Base-by-base conservation (phyloP, 1,140 invertebrate species). In the Diachasma alloeum region DNA sequence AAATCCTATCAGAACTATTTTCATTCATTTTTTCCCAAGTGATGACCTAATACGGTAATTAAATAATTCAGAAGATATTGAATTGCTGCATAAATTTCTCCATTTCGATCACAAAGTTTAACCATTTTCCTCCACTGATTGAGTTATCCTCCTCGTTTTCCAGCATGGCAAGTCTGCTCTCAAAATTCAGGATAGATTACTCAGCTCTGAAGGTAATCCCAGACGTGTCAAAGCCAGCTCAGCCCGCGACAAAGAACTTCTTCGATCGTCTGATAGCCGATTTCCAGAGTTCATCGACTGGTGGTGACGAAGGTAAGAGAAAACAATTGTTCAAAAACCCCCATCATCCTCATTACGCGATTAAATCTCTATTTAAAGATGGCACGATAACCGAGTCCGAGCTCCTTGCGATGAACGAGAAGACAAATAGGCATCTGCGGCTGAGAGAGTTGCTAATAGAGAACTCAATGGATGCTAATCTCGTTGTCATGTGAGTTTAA, bases 161-260 rank as follows among this genome's bases (percentile, higher is more conserved):
- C 84, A 97, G 96, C 78, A 97, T 99, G 96, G 97, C 97, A 11
- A 97, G 97, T 80, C 90, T 99, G 15, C 88, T 99, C 37, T 95
- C 96, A 0, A 99, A 99, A 91, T 99, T 99, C 89, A 92, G 98
- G 66, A 99, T 99, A 81, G 97, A 98, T 88, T 99, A 97, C 88
- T 96, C 96, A 0, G 96, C 97, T 78, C 90, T 99, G 73, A 96
- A 94, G 81, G 93, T 99, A 42, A 94, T 99, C 78, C 93, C 97
- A 0, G 97, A 97, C 83, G 93, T 97, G 37, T 95, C 93, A 0
- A 95, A 94, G 81, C 91, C 93, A 36, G 94, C 95, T 6, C 91
- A 92, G 67, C 91, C 93, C 10, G 89, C 91, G 24, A 95, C 95
- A 0, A 92, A 93, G 24, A 92, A 93, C 8, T 97, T 97, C 84